Conservation (phyloP, 2,888 invertebrate species). For the Cerastis rubricosa region DNA sequence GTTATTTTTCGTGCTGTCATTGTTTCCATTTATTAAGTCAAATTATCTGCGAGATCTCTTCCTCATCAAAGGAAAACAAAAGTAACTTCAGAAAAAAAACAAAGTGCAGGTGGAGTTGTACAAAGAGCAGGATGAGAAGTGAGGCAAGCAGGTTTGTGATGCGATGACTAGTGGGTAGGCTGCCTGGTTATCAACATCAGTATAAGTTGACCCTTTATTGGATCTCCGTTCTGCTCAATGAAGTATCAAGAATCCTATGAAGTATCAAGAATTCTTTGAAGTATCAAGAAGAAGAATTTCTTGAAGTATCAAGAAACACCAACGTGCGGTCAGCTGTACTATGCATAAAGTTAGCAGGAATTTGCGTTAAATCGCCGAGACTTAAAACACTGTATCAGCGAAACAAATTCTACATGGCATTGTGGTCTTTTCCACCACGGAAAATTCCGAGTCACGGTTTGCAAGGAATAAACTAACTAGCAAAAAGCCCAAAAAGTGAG, state of each 20-base stretch:
- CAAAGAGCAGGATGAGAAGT: background rate
- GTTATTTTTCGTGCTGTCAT: background rate
- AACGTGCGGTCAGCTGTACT: background rate
- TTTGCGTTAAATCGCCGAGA: background rate
- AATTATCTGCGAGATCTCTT: background rate
- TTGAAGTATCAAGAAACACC: background rate
- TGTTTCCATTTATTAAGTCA: background rate
- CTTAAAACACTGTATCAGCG: no score
- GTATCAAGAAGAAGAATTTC: no score
- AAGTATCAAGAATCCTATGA: no score
- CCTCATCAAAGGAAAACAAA: no score
- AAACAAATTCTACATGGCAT: background rate
- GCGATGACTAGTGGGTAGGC: background rate
- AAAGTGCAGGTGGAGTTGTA: background rate
- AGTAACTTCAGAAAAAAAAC: background rate
- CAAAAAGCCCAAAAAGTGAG: background rate
- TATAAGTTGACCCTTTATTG: background rate
- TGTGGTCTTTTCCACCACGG: slow-evolving; percentile 12
- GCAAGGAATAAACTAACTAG: background rate
- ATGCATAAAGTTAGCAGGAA: background rate
- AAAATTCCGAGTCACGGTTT: background rate
- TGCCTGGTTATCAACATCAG: background rate
- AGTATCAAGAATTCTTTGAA: no score
- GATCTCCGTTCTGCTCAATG: background rate
- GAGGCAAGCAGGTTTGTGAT: background rate